These are phyloP conservation scores for Drepana falcataria DNA, from an alignment of 2,888 invertebrate species.

Conservation along the genomic window DNA sequence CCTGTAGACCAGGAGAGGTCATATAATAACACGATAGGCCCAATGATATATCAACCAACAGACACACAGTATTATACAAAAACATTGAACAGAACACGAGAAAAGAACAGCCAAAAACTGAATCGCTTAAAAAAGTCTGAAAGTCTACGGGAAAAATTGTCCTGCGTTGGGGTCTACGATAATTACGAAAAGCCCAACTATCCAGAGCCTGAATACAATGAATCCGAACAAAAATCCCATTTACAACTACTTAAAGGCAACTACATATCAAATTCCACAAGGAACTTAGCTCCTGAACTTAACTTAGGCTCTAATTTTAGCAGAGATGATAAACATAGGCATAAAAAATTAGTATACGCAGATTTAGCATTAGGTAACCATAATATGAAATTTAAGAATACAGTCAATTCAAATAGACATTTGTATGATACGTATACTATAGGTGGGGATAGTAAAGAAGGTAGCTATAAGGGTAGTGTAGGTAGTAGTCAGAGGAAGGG, in stretches of 20 bases:
- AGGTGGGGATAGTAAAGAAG: conserved; percentile 62
- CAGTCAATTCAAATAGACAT: conserved; percentile 77
- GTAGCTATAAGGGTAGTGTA: conserved; percentile 57
- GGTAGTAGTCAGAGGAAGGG: conserved; percentile 52
- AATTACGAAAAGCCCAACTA: conserved; percentile 71
- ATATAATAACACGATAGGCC: conserved; percentile 69
- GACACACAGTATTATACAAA: conserved; percentile 69
- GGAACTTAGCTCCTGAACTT: conserved; percentile 60
- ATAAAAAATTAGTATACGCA: conserved; percentile 75
- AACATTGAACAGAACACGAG: conserved; percentile 69
- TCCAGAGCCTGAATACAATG: conserved; percentile 66
- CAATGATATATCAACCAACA: conserved; percentile 65
- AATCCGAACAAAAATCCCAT: conserved; percentile 66
- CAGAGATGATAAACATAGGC: conserved; percentile 66
- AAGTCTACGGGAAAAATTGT: conserved; percentile 69
- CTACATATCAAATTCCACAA: conserved; percentile 72
- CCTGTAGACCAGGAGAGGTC: conserved; percentile 66
- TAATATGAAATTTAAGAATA: conserved; percentile 78
- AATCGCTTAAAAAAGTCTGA: conserved; percentile 73
- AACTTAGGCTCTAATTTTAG: conserved; percentile 55
- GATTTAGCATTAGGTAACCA: conserved; percentile 77
- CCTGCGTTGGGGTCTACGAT: conserved; percentile 72
- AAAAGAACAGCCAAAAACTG: conserved; percentile 66
- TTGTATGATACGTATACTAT: conserved; percentile 74
- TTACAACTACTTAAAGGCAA: conserved; percentile 68